These are phyloP conservation scores for Euplagia quadripunctaria DNA, from an alignment of 2,888 invertebrate species.

Conservation along the genomic window DNA sequence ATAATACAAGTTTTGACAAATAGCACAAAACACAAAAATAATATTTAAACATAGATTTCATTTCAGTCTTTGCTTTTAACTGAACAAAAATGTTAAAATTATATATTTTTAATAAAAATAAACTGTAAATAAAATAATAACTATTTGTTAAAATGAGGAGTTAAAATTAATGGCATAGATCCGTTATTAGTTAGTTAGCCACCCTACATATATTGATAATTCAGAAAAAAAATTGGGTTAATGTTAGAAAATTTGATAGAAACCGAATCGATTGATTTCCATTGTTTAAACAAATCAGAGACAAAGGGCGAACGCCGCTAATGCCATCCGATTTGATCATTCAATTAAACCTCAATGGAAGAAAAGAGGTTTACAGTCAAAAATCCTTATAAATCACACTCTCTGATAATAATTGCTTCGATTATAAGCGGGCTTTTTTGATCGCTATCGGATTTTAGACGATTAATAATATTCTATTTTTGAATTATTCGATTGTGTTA, in stretches of 20 bases:
- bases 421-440: slow-evolving; percentile 62
- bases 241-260: slow-evolving; percentile 45
- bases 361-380: slow-evolving; percentile 82
- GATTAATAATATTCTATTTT: slow-evolving; percentile 59
- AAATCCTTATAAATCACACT: slow-evolving; percentile 80
- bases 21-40: too few species aligned
- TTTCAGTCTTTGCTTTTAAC: too few species aligned
- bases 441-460: slow-evolving; percentile 57
- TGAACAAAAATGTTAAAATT: too few species aligned
- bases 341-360: slow-evolving; percentile 81
- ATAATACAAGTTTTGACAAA: too few species aligned
- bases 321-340: slow-evolving; percentile 77
- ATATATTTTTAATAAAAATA: too few species aligned
- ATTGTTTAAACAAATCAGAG: slow-evolving; percentile 70
- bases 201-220: not conserved
- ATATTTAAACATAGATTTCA: too few species aligned
- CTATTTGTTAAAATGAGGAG: too few species aligned
- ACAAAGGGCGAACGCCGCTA: slow-evolving; percentile 65
- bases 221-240: not conserved
- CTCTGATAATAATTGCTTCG: slow-evolving; percentile 75
- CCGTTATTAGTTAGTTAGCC: too few species aligned
- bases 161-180: too few species aligned
- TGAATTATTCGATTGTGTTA: slow-evolving; percentile 49
- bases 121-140: too few species aligned
- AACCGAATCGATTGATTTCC: slow-evolving; percentile 70